phyloP scores from a whole-genome alignment of 2,113 vertebrate genomes.

The Gallinago jamesoni region DNA sequence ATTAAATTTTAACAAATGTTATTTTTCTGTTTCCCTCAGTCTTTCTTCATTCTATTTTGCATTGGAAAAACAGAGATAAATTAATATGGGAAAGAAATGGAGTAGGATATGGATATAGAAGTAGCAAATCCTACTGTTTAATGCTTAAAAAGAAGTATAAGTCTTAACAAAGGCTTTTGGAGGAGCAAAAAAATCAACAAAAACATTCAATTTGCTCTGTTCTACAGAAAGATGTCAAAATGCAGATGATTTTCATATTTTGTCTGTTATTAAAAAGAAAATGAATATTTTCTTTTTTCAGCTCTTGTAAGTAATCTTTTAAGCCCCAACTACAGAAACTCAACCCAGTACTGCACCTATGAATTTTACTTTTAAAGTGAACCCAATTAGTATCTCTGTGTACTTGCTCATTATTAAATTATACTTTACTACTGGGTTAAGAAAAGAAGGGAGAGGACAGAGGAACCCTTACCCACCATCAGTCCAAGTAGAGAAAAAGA shows the following conservation, averaged over 20 bases:
- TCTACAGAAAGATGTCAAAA: not conserved
- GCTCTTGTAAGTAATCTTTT: not conserved
- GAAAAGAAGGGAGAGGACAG: not conserved
- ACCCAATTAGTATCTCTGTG: not conserved
- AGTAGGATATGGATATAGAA: not conserved
- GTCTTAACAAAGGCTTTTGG: not conserved
- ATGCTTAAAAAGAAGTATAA: not conserved
- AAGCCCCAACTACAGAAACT: not conserved
- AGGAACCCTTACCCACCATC: not conserved
- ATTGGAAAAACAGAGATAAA: not conserved
- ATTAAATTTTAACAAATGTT: not conserved
- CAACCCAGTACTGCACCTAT: not conserved
- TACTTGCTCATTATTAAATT: not conserved
- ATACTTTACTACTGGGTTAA: not conserved
- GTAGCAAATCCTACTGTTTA: not conserved
- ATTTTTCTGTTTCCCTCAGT: not conserved
- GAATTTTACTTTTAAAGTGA: conserved; percentile 9
- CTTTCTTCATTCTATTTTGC: not conserved
- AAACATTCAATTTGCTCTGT: not conserved
- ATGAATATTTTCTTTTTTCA: not conserved
- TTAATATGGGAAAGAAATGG: not conserved
- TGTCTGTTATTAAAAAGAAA: not conserved
- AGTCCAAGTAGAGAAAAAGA: not conserved
- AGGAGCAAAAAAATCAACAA: not conserved
- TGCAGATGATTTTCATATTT: not conserved